These are phyloP conservation scores for Hymenopus coronatus DNA, from an alignment of 2,888 invertebrate species.

Conservation along the genomic window DNA sequence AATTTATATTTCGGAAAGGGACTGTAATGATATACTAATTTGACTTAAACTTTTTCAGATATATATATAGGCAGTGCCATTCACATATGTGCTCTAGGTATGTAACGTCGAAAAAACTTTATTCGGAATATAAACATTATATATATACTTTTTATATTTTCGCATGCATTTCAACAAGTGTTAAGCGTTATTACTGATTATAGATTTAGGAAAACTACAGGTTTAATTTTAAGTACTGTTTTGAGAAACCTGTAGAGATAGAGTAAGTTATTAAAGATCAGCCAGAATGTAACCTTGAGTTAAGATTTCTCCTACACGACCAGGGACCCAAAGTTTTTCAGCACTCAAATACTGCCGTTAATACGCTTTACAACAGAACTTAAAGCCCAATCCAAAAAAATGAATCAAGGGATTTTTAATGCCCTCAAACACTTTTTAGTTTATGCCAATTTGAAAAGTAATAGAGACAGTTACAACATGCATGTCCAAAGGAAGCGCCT, in stretches of 20 bases:
- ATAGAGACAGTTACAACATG: no score
- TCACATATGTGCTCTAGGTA: neutral
- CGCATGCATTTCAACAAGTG: neutral
- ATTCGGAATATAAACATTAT: neutral
- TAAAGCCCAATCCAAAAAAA: no score
- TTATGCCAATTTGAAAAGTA: no score
- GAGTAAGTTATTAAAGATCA: neutral
- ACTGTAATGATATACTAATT: neutral
- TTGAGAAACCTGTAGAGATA: neutral
- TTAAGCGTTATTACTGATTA: no score
- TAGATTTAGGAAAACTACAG: no score
- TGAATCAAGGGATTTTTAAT: no score
- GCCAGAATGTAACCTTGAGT: neutral
- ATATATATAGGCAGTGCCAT: neutral
- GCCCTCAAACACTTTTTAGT: no score
- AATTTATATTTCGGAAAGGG: neutral
- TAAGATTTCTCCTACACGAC: no score
- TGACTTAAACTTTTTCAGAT: neutral
- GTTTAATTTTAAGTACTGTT: neutral
- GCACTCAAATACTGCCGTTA: no score
- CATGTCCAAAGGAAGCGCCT: no score
- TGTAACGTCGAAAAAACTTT: neutral
- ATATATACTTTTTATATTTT: neutral
- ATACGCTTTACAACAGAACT: no score
- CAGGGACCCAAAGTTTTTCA: no score